Evolutionary conservation across 2,888 invertebrate genomes (phyloP), one percentile per base, ranked within the genome.

Genomic region (Eutolmus rufibarbis): DNA sequence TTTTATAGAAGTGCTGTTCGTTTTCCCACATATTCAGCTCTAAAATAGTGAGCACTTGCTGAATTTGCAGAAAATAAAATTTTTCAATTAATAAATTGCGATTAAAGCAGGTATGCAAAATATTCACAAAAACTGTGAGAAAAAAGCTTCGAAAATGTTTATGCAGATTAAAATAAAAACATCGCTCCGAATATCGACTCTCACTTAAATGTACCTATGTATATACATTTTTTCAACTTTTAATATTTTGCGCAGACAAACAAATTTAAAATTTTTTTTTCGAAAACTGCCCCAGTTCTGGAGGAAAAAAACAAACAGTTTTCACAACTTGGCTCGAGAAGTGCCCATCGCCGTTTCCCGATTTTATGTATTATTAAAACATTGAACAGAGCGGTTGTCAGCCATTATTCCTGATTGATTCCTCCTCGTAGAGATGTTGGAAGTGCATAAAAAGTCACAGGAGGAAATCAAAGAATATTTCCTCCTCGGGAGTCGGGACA

Each of bases 351-450:
- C 23, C 28, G 66, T 28, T 46, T 66, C 12, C 66, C 66, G 28
- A 23, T 66, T 66, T 66, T 66, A 66, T 66, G 66, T 66, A 23
- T 66, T 66, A 66, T 19, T 76, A 79, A 28, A 84, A 34, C 37
- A 84, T 66, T 46, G 40, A 84, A 66, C 37, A 66, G 43, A 46
- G 14, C 66, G 82, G 66, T 84, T 84, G 82, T 66, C 66, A 43
- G 43, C 74, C 85, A 74, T 85, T 85, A 85, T 85, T 43, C 23
- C 40, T 85, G 74, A 85, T 85, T 85, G 85, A 85, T 74, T 85
- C 74, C 74, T 43, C 23, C 74, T 74, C 28, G 19, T 28, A 1
- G 12, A 66, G 28, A 51, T 51, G 51, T 51, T 51, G n/a, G n/a
- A 79, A 51, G 51, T 79, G 79, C 79, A 79, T 79, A 51, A 51